Evolutionary conservation across 2,888 invertebrate genomes (phyloP).

Genomic region (Oeneis ivallda): DNA sequence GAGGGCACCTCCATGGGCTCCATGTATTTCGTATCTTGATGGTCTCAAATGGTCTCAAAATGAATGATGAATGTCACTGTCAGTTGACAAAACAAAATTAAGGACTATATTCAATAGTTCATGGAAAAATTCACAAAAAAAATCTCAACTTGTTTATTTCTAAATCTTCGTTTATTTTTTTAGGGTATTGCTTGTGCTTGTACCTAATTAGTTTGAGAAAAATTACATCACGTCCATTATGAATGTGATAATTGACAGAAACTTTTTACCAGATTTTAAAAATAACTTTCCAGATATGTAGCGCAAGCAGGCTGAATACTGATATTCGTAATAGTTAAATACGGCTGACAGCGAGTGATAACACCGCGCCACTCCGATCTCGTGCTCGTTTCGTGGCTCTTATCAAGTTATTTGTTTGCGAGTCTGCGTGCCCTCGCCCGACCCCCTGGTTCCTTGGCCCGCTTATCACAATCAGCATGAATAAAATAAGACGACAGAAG

Average conservation of each 20-base stretch:
- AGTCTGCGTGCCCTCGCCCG: slow-evolving; percentile 73
- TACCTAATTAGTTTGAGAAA: not conserved
- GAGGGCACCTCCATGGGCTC: no score
- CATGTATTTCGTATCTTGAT: no score
- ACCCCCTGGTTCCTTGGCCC: slow-evolving; percentile 72
- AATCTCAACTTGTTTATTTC: no score
- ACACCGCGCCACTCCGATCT: slow-evolving; percentile 60
- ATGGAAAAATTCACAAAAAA: no score
- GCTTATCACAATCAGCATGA: slow-evolving; percentile 73
- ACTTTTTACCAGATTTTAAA: not conserved
- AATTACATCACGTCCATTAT: no score
- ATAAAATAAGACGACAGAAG: slow-evolving; percentile 74
- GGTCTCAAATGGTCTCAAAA: no score
- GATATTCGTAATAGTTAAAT: slow-evolving; percentile 33
- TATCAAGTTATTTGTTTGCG: slow-evolving; percentile 77
- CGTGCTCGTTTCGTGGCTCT: slow-evolving; percentile 75
- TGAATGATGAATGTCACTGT: no score
- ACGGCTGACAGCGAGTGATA: slow-evolving; percentile 49
- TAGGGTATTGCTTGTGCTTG: no score
- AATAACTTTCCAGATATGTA: not conserved
- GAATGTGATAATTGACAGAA: no score
- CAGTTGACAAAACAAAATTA: no score
- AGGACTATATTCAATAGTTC: no score
- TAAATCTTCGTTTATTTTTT: no score
- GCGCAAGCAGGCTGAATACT: not conserved